These are phyloP conservation scores for Phytoseiulus persimilis DNA, from an alignment of 2,888 invertebrate species.

Conservation along the genomic window DNA sequence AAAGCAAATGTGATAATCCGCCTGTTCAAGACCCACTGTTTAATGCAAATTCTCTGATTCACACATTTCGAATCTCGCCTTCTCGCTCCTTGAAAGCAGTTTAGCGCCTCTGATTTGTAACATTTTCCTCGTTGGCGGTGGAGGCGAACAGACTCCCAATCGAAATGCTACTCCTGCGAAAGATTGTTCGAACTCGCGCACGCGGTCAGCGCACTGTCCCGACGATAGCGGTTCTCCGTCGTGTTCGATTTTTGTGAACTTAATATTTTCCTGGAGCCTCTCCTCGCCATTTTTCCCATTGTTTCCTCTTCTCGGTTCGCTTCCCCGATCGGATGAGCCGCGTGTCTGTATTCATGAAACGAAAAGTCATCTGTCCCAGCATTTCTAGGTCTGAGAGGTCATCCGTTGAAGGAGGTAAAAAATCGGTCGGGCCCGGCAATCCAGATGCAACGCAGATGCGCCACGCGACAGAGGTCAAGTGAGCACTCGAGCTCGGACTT, in stretches of 20 bases:
- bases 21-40: background rate
- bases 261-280: too few species aligned
- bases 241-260: too few species aligned
- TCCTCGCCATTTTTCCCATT: too few species aligned
- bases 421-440: background rate
- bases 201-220: too few species aligned
- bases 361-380: background rate
- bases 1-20: background rate
- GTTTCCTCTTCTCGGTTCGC: too few species aligned
- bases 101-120: background rate
- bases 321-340: too few species aligned
- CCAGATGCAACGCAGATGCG: background rate
- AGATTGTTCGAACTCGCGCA: too few species aligned
- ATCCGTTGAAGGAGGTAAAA: background rate
- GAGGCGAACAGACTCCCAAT: background rate
- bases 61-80: background rate
- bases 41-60: background rate
- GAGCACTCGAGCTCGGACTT: background rate
- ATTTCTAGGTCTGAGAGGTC: background rate
- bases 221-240: too few species aligned
- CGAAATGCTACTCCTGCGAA: too few species aligned
- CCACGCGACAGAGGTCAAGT: constrained; percentile 5
- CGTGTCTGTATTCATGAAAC: background rate
- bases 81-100: background rate
- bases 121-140: background rate